Evolutionary conservation across 1,140 invertebrate genomes (phyloP), one percentile per base, ranked within the genome.

Genomic region (Phortica variegata): DNA sequence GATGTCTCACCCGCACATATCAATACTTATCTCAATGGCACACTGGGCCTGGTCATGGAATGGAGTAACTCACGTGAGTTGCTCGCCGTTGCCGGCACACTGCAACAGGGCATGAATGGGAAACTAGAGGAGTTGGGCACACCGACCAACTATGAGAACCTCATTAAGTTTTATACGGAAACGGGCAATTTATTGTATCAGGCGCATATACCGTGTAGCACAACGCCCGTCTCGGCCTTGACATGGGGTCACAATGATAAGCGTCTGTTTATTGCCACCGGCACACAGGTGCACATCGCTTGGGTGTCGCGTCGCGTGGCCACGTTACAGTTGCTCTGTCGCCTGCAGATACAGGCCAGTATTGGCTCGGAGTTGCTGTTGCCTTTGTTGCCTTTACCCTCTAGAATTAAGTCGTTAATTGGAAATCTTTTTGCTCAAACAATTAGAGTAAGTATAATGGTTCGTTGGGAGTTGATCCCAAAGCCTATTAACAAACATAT

Each of bases 171-270:
- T 72, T 93, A 91, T 63, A 89, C 88, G 5, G 86, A 88, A 60
- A 80, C 79, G 17, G 90, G 89, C 1, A 79, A 79, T 7, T 80
- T 90, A 1, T 80, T 91, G 36, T 91, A 91, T 76, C 86, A 84
- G 33, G 83, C 88, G 12, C 78, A 80, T 13, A 85, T 95, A 58
- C 89, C 90, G 18, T 86, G 84, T 60, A 85, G 82, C 37, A 62
- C 20, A 21, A 49, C 87, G 58, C 85, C 88, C 4, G 89, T 97
- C 29, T 92, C 91, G 26, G 92, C 94, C 4, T 79, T 98, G 57
- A 98, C 95, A 1, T 98, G 95, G 95, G 96, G 94, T 21, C 95
- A 98, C 79, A 95, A 96, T 76, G 96, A 97, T 65, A 88, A 93
- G 55, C 81, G 94, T 2, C 77, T 99, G 21, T 97, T 98, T 75